phyloP scores from a whole-genome alignment of 2,888 invertebrate genomes.

The Coleophora deauratella region DNA sequence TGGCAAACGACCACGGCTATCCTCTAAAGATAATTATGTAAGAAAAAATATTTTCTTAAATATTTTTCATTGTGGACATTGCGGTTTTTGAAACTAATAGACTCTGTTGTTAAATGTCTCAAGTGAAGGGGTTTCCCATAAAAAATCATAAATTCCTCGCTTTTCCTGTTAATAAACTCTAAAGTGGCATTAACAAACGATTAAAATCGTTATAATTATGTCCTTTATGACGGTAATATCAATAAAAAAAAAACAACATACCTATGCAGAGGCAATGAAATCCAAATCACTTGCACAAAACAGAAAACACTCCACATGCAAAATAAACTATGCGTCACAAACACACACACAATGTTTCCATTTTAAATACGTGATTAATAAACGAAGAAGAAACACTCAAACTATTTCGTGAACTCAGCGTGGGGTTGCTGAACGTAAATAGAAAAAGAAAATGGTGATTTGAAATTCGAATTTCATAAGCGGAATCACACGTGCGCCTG shows the following conservation, averaged over 20 bases:
- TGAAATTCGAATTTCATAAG: not conserved
- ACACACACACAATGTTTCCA: slow-evolving; percentile 2
- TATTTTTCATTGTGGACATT: too few relatives aligned
- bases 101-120: too few relatives aligned
- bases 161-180: not conserved
- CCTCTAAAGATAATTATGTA: too few relatives aligned
- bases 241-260: slow-evolving; percentile 1
- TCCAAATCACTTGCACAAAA: slow-evolving; percentile 6
- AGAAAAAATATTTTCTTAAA: too few relatives aligned
- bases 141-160: not conserved
- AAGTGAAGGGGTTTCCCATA: too few relatives aligned
- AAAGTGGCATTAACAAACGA: not conserved
- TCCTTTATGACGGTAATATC: not conserved
- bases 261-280: slow-evolving; percentile 5
- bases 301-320: slow-evolving; percentile 8
- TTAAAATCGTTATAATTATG: not conserved
- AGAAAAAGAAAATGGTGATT: slow-evolving; percentile 10
- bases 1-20: too few relatives aligned
- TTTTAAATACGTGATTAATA: slow-evolving; percentile 26
- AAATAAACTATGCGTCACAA: slow-evolving; percentile 6
- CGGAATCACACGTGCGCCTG: slow-evolving; percentile 22
- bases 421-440: slow-evolving; percentile 28
- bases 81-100: too few relatives aligned
- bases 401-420: slow-evolving; percentile 27
- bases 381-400: not conserved